These are phyloP conservation scores for Brachypteracias leptosomus DNA, from an alignment of 2,113 vertebrate species.

Conservation along the genomic window DNA sequence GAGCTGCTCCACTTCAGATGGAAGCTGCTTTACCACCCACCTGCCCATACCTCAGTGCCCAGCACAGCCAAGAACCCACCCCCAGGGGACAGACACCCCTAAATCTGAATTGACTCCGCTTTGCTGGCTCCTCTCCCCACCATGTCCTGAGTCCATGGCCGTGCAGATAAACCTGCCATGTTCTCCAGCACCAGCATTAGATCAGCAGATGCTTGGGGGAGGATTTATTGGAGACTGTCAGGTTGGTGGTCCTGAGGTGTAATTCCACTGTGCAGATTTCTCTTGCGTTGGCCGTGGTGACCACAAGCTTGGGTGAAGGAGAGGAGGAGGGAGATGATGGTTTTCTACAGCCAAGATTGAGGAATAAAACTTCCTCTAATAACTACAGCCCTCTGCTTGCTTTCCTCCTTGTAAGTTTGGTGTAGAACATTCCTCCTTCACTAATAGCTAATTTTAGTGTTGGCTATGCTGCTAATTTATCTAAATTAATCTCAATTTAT, in stretches of 20 bases:
- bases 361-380: not conserved
- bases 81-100: not conserved
- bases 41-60: fast-evolving
- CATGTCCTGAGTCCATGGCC: not conserved
- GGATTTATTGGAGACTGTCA: slow-evolving; percentile 53
- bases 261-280: slow-evolving; percentile 65
- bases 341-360: not conserved
- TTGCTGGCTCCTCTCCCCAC: not conserved
- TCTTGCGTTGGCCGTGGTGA: slow-evolving; percentile 31
- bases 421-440: not conserved
- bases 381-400: not conserved
- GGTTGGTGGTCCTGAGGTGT: slow-evolving; percentile 38
- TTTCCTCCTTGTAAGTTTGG: not conserved
- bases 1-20: too few species aligned
- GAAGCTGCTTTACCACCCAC: too few species aligned
- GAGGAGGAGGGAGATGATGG: not conserved
- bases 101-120: too few species aligned
- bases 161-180: not conserved
- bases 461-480: not conserved
- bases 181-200: slow-evolving; percentile 39
- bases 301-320: slow-evolving; percentile 3
- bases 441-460: not conserved
- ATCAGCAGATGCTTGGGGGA: slow-evolving; percentile 45
- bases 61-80: not conserved
- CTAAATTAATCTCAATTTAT: not conserved